phyloP scores from a whole-genome alignment of 2,797 vertebrate species.

The Thalassophryne amazonica region DNA sequence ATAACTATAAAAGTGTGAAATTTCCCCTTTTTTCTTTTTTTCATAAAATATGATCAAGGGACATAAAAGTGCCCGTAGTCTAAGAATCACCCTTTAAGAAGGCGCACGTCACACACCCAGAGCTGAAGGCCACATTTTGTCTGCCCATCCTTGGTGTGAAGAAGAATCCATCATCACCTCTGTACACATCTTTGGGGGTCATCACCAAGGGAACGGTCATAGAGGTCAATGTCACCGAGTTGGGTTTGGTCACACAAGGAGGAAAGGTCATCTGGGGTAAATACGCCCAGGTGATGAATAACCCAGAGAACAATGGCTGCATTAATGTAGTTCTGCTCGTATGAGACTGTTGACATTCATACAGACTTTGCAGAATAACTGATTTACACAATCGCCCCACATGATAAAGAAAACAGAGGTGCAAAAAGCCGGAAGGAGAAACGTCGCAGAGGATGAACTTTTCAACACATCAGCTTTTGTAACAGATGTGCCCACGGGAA shows the following conservation, averaged over 20 bases:
- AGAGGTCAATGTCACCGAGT: slow-evolving; percentile 95
- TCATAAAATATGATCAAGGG: too few relatives aligned
- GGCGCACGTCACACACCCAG: slow-evolving; percentile 97
- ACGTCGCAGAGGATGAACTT: neutral
- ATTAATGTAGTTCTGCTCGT: slow-evolving; percentile 95
- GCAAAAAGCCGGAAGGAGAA: too few relatives aligned
- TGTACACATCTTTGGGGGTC: slow-evolving; percentile 93
- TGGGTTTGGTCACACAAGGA: slow-evolving; percentile 96
- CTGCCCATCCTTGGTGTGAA: slow-evolving; percentile 97
- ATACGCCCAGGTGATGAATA: slow-evolving; percentile 98
- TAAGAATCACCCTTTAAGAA: too few relatives aligned
- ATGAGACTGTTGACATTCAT: slow-evolving; percentile 58
- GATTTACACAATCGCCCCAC: too few relatives aligned
- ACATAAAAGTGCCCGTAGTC: too few relatives aligned
- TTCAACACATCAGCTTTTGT: neutral
- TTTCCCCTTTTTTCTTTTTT: too few relatives aligned
- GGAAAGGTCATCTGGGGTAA: slow-evolving; percentile 99
- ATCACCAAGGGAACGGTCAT: slow-evolving; percentile 97
- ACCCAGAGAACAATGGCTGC: slow-evolving; percentile 97
- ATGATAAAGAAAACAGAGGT: too few relatives aligned
- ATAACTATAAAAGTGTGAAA: too few relatives aligned
- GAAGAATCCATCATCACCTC: slow-evolving; percentile 96
- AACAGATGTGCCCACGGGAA: slow-evolving; percentile 4
- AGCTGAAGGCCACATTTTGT: slow-evolving; percentile 97
- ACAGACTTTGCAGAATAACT: slow-evolving; percentile 42